Evolutionary conservation across 2,797 vertebrate species (phyloP), one percentile per base, ranked within the genome.

Genomic region (Halcyon leucocephala): DNA sequence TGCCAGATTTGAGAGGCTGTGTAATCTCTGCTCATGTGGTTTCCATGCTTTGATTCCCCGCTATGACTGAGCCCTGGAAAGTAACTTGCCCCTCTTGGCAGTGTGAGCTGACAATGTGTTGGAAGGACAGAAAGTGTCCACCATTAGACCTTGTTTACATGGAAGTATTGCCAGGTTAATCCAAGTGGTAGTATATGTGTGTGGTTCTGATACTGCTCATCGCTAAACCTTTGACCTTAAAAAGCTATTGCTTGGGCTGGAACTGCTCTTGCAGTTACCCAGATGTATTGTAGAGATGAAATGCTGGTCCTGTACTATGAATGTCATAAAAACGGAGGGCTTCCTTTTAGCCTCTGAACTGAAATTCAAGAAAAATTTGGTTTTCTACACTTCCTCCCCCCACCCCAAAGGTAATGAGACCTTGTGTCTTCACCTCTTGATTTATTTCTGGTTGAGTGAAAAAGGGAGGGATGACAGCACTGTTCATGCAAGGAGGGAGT

Each of bases 1-100:
- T 91, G 69, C 82, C 95, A 96, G 91, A 73, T 3, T 83, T 8
- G 20, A 72, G 80, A 83, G 81, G 49, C 82, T 81, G 76, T 35
- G n/a, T 74, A 42, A 90, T 83, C 67, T 55, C 69, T 78, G 72
- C 76, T 87, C 72, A 14, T 78, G 69, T 89, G 89, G 41, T 83
- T 93, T 94, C 89, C 84, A 79, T 29, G 46, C 95, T 94, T 89
- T 62, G 79, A 81, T 89, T 94, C 44, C 33, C 49, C 0, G 0
- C 64, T 94, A 6, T 0, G 2, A 46, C 41, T 1, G 6, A n/a
- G 57, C 1, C 3, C 39, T 66, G 79, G 65, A 66, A 79, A 72
- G 69, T 33, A 77, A 15, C 84, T 82, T 0, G 0, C 33, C 52
- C 44, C 33, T 61, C 1, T 0, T 57, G 57, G 55, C 71, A 71